Conservation (phyloP, 1,140 invertebrate genomes). For the Heliothis subflexa region DNA sequence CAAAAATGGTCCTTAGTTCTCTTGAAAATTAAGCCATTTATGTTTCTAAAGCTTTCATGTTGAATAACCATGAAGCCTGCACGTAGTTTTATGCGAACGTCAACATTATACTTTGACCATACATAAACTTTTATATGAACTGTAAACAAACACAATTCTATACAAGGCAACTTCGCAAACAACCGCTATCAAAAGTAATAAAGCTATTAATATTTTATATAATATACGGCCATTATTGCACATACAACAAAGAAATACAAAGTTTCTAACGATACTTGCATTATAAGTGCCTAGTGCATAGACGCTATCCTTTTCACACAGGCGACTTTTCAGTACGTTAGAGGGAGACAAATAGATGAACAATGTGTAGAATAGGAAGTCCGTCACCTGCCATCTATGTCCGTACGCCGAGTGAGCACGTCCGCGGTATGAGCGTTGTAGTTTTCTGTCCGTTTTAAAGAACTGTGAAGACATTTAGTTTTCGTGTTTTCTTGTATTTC, state of each 20-base stretch:
- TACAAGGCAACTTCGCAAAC: too few relatives aligned
- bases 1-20: too few relatives aligned
- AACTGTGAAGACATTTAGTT: slow-evolving; percentile 4
- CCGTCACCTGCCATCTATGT: slow-evolving; percentile 60
- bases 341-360: slow-evolving; percentile 33
- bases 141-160: too few relatives aligned
- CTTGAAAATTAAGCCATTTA: too few relatives aligned
- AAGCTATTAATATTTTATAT: background rate
- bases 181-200: too few relatives aligned
- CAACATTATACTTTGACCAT: too few relatives aligned
- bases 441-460: slow-evolving; percentile 8
- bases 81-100: too few relatives aligned
- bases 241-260: slow-evolving; percentile 51
- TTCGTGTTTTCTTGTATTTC: slow-evolving; percentile 9
- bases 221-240: background rate
- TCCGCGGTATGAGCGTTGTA: slow-evolving; percentile 40
- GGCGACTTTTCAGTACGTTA: background rate
- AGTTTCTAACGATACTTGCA: slow-evolving; percentile 47
- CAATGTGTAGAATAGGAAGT: slow-evolving; percentile 55
- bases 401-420: slow-evolving; percentile 49
- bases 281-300: slow-evolving; percentile 35
- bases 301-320: slow-evolving; percentile 21
- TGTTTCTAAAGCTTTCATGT: too few relatives aligned
- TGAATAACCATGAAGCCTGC: too few relatives aligned
- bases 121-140: too few relatives aligned